Evolutionary conservation across 2,113 vertebrate genomes (phyloP).

Genomic region (Abramis brama): DNA sequence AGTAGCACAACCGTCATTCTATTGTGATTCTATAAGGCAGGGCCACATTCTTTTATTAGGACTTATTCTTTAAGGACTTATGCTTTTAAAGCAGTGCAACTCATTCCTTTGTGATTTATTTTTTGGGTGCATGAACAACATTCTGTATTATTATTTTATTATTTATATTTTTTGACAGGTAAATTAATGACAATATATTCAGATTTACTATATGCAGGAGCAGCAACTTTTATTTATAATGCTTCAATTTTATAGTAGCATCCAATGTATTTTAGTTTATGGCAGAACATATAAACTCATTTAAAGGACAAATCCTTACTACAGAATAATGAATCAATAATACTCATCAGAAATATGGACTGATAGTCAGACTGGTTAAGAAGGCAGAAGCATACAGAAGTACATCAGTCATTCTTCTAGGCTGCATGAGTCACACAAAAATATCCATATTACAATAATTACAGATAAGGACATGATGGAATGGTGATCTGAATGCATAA

Average conservation of each 20-base stretch:
- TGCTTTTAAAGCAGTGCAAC: not conserved
- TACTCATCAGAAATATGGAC: not conserved
- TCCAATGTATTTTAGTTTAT: not conserved
- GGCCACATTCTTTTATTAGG: not conserved
- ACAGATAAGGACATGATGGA: not conserved
- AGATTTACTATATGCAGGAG: not conserved
- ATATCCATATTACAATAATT: not conserved
- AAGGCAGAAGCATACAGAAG: not conserved
- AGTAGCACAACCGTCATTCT: not conserved
- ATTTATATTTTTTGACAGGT: not conserved
- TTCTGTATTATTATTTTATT: not conserved
- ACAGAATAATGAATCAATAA: not conserved
- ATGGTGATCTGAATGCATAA: not conserved
- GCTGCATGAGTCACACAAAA: not conserved
- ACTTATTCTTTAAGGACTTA: not conserved
- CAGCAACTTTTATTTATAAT: not conserved
- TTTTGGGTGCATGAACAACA: not conserved
- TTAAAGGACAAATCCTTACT: not conserved
- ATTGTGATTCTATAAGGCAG: not conserved
- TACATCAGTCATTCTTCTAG: not conserved
- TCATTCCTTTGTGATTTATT: not conserved
- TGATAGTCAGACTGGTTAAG: not conserved
- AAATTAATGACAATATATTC: not conserved
- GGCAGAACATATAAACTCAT: not conserved
- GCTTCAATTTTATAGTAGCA: not conserved